A percentile compares a stretch with the other conserved stretches of the same genome.
These are phyloP conservation scores for Phorcus lineatus DNA, from an alignment of 2,888 invertebrate genomes.

Conservation along the genomic window DNA sequence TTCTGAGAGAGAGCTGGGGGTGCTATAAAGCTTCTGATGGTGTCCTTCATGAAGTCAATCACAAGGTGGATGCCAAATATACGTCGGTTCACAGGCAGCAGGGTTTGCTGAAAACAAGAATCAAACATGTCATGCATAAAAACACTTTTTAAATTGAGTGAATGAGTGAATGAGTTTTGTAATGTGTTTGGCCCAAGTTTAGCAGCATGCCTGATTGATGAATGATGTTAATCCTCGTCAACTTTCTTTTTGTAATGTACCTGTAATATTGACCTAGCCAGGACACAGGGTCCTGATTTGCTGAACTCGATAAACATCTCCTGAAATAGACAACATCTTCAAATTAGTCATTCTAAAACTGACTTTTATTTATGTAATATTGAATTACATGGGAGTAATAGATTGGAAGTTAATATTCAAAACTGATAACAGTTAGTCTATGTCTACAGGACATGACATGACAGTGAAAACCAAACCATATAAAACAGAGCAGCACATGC, in stretches of 20 bases:
- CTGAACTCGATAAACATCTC: conserved; percentile 97
- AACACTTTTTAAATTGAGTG: too few relatives aligned
- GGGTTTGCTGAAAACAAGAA: conserved; percentile 66
- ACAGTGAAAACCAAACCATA: too few relatives aligned
- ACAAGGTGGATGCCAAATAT: conserved; percentile 81
- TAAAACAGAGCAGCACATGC: too few relatives aligned
- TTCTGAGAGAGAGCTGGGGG: conserved; percentile 91
- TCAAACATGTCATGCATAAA: too few relatives aligned
- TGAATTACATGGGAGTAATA: too few relatives aligned
- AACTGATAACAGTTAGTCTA: too few relatives aligned
- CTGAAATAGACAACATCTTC: conserved; percentile 72
- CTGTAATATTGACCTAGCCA: conserved; percentile 91
- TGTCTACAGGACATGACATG: too few relatives aligned
- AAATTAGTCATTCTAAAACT: neutral
- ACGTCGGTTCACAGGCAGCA: conserved; percentile 71
- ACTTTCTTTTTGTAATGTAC: conserved; percentile 45
- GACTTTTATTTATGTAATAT: too few relatives aligned
- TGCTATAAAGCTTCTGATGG: conserved; percentile 90
- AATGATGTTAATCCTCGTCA: neutral
- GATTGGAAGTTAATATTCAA: too few relatives aligned
- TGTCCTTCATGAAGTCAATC: conserved; percentile 89
- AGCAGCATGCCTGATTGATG: neutral
- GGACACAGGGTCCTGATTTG: conserved; percentile 89
- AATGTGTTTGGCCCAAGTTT: too few relatives aligned
- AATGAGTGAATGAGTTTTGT: too few relatives aligned